A percentile compares a stretch with the other conserved stretches of the same genome.
Conservation (phyloP, 2,113 vertebrate species). For the Neofelis nebulosa region DNA sequence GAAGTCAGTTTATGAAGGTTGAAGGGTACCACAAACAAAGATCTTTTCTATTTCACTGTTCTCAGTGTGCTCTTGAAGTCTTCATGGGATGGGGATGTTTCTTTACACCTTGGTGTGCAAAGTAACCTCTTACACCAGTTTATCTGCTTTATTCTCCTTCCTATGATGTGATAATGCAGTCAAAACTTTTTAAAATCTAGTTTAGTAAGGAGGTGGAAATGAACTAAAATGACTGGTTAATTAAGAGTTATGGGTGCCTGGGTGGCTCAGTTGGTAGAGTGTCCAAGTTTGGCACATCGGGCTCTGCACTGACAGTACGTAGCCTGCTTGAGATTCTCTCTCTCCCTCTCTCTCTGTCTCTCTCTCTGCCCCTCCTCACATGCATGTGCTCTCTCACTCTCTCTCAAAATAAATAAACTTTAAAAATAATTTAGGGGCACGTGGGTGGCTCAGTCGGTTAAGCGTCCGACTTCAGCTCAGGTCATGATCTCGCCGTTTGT, state of each 20-base stretch:
- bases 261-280: too few relatives aligned
- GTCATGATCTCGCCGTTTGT: too few relatives aligned
- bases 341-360: too few relatives aligned
- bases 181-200: conserved; percentile 10
- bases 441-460: too few relatives aligned
- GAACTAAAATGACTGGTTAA: not conserved
- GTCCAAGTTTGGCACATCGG: too few relatives aligned
- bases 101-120: not conserved
- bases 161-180: not conserved
- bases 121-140: not conserved
- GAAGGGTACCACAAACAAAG: not conserved
- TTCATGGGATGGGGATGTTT: not conserved
- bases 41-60: not conserved
- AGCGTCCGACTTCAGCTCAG: too few relatives aligned
- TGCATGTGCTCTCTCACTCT: too few relatives aligned
- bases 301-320: too few relatives aligned
- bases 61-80: not conserved
- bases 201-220: not conserved
- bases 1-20: not conserved
- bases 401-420: too few relatives aligned
- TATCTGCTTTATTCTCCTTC: conserved; percentile 11
- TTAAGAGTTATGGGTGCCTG: not conserved
- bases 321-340: too few relatives aligned
- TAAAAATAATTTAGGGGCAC: too few relatives aligned
- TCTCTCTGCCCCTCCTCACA: too few relatives aligned